A percentile compares a stretch with the other conserved stretches of the same genome.
phyloP scores from a whole-genome alignment of 2,888 invertebrate genomes.

The Melanargia galathea region DNA sequence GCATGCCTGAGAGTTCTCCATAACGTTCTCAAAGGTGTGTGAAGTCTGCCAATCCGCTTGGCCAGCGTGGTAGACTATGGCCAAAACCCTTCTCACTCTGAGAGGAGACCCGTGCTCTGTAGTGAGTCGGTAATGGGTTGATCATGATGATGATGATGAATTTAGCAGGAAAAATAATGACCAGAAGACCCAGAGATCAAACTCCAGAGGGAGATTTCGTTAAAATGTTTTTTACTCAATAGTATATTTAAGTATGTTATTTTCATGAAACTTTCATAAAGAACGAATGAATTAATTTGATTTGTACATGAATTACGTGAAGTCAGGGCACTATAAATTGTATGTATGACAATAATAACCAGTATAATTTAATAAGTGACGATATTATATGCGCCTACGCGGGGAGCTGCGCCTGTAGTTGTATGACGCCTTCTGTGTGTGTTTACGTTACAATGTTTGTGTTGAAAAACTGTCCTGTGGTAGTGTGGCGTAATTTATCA shows the following conservation, averaged over 20 bases:
- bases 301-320: background rate
- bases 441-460: background rate
- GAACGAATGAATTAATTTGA: background rate
- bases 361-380: conserved; percentile 25
- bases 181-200: too few species aligned
- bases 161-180: too few species aligned
- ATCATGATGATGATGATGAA: too few species aligned
- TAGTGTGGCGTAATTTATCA: background rate
- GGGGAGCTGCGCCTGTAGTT: conserved; percentile 1
- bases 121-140: too few species aligned
- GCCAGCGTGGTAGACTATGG: too few species aligned
- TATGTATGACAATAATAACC: conserved; percentile 3
- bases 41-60: too few species aligned
- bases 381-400: conserved; percentile 24
- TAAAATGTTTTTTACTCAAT: too few species aligned
- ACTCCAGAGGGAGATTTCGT: too few species aligned
- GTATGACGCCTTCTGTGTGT: background rate
- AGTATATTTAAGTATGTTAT: background rate
- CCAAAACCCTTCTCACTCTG: too few species aligned
- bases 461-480: background rate
- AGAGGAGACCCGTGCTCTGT: too few species aligned
- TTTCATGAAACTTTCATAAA: background rate
- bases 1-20: too few species aligned
- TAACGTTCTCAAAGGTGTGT: too few species aligned
- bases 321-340: background rate